These are phyloP conservation scores for Ophioninae sp. DNA, from an alignment of 2,888 invertebrate genomes.

Conservation along the genomic window DNA sequence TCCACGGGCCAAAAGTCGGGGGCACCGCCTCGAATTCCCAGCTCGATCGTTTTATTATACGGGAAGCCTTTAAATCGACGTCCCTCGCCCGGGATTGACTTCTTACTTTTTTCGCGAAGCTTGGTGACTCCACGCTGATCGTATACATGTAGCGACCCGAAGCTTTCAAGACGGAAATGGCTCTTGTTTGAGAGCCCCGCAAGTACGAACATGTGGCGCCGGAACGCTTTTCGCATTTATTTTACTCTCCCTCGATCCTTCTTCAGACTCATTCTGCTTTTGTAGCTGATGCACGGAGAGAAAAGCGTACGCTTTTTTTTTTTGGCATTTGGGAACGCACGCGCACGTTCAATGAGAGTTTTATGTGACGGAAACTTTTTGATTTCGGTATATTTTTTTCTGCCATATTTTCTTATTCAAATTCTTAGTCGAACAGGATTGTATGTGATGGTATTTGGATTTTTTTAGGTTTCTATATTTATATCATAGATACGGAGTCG, in stretches of 20 bases:
- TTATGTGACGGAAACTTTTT: not conserved
- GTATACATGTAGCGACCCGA: constrained; percentile 13
- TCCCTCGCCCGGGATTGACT: constrained; percentile 63
- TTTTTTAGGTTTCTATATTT: not conserved
- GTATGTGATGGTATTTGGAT: not conserved
- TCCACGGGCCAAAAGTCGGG: constrained; percentile 59
- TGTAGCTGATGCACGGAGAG: constrained; percentile 10
- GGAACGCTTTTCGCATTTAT: constrained; percentile 30
- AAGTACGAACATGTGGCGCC: constrained; percentile 31
- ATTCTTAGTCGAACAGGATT: not conserved
- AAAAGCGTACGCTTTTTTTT: constrained; percentile 9
- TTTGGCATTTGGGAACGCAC: not conserved
- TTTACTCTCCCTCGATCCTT: not conserved
- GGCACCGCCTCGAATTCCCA: constrained; percentile 62
- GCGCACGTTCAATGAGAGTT: not conserved
- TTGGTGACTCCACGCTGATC: constrained; percentile 7
- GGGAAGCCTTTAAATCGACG: constrained; percentile 68
- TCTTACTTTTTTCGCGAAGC: constrained; percentile 58
- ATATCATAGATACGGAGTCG: not conserved
- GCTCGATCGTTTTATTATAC: constrained; percentile 70
- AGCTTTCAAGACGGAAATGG: constrained; percentile 55
- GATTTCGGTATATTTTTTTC: not conserved
- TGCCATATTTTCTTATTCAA: too few species aligned
- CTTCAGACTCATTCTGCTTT: not conserved
- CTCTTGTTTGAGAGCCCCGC: constrained; percentile 52